A percentile compares a stretch with the other conserved stretches of the same genome.
Evolutionary conservation across 2,888 invertebrate species (phyloP).

Genomic region (Latrodectus elegans): DNA sequence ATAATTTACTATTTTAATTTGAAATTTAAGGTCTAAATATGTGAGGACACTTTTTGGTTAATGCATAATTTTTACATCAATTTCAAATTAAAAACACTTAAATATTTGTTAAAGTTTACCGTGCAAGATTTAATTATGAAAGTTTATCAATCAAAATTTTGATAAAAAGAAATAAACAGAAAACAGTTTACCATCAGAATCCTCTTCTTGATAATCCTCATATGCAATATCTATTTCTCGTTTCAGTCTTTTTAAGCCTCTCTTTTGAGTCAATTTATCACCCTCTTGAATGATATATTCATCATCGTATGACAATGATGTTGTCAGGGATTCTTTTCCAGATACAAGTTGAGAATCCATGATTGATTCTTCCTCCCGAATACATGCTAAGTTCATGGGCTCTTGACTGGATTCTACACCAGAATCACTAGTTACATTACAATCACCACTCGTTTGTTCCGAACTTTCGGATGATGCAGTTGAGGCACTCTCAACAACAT

Average conservation of each 20-base stretch:
- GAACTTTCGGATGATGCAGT: constrained; percentile 68
- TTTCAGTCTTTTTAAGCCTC: constrained; percentile 61
- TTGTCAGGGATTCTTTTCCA: constrained; percentile 8
- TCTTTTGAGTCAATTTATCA: constrained; percentile 25
- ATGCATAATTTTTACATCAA: too few relatives aligned
- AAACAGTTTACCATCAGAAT: constrained; percentile 65
- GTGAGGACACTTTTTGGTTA: too few relatives aligned
- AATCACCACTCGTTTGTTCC: constrained; percentile 58
- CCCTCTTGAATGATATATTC: constrained; percentile 18
- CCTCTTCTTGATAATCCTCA: constrained; percentile 60
- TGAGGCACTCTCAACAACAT: constrained; percentile 63
- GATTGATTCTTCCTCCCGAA: constrained; percentile 37
- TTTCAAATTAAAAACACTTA: too few relatives aligned
- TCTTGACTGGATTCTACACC: constrained; percentile 70
- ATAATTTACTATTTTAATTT: too few relatives aligned
- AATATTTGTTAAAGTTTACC: too few relatives aligned
- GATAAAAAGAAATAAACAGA: neutral
- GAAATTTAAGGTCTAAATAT: too few relatives aligned
- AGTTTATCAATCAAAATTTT: too few relatives aligned
- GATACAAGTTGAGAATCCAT: constrained; percentile 33
- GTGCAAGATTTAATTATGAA: too few relatives aligned
- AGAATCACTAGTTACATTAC: constrained; percentile 69
- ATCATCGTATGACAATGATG: constrained; percentile 24
- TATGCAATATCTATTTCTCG: constrained; percentile 55
- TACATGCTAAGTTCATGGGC: constrained; percentile 67